Evolutionary conservation across 2,888 invertebrate species (phyloP).

Genomic region (Pyralis farinalis): DNA sequence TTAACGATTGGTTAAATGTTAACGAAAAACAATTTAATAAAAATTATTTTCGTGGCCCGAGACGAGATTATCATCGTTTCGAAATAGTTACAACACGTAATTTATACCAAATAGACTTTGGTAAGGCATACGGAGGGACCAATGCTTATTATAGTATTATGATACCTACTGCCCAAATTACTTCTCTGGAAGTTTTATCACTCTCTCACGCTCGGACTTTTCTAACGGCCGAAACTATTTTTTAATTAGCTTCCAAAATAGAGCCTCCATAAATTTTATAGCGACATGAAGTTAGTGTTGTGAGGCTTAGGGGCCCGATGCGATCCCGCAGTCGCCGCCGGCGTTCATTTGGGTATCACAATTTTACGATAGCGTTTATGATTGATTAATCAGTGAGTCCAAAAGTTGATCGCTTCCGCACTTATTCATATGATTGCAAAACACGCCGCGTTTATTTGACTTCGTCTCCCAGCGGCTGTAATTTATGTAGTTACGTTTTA

Average conservation of each 20-base stretch:
- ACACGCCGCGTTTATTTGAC: constrained; percentile 30
- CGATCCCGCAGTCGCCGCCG: constrained; percentile 33
- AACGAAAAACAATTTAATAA: too few species aligned
- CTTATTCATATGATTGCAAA: constrained; percentile 57
- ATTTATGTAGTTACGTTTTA: constrained; percentile 16
- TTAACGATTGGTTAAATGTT: too few species aligned
- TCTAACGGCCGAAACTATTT: constrained; percentile 63
- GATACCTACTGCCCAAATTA: constrained; percentile 40
- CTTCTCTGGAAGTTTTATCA: constrained; percentile 56
- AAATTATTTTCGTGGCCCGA: constrained; percentile 17
- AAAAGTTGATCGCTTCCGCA: constrained; percentile 61
- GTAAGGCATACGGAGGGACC: constrained; percentile 12
- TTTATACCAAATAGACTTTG: constrained; percentile 1
- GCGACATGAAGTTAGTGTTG: constrained; percentile 55
- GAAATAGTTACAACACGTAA: constrained; percentile 8
- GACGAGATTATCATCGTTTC: background rate
- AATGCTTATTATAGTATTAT: constrained; percentile 27
- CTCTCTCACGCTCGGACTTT: constrained; percentile 68
- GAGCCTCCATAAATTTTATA: constrained; percentile 73
- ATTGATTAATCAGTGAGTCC: constrained; percentile 63
- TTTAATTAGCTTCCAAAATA: constrained; percentile 75
- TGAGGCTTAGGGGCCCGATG: constrained; percentile 31
- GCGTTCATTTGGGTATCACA: constrained; percentile 49
- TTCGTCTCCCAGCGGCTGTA: constrained; percentile 20
- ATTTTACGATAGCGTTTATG: constrained; percentile 62